Evolutionary conservation across 2,888 invertebrate species (phyloP).

Genomic region (Plutella xylostella): DNA sequence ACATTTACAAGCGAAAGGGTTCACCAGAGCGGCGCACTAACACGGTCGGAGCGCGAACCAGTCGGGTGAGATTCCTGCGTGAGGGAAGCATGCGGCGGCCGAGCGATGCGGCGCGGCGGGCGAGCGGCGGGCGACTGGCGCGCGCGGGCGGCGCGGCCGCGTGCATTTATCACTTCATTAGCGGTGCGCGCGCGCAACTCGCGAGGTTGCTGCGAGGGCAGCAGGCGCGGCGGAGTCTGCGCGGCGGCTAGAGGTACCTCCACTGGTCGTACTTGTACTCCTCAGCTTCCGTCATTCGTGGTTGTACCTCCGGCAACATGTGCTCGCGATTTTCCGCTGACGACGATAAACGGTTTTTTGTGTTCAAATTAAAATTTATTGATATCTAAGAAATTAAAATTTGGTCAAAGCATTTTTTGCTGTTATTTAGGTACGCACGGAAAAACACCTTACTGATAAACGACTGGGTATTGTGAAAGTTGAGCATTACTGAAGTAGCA

Average conservation of each 20-base stretch:
- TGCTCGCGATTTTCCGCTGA: no score
- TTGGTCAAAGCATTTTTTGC: no score
- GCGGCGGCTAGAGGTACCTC: slow-evolving; percentile 18
- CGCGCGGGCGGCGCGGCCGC: slow-evolving; percentile 53
- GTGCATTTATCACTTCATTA: slow-evolving; percentile 68
- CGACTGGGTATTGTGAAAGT: no score
- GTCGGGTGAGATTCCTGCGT: slow-evolving; percentile 75
- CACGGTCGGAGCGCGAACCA: slow-evolving; percentile 68
- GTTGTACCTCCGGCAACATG: no score
- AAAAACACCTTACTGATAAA: no score
- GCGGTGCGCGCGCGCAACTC: slow-evolving; percentile 63
- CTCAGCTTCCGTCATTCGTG: no score
- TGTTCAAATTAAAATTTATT: no score
- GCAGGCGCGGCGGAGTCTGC: slow-evolving; percentile 59
- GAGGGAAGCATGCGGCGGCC: slow-evolving; percentile 72
- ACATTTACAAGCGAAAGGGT: slow-evolving; percentile 71
- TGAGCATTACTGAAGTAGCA: no score
- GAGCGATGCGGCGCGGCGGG: slow-evolving; percentile 26
- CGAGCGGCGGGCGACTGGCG: slow-evolving; percentile 64
- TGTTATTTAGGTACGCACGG: no score
- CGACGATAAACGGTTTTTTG: no score
- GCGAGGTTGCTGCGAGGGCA: slow-evolving; percentile 47
- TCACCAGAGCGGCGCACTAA: slow-evolving; percentile 69
- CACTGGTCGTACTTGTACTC: no score
- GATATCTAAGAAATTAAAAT: no score